phyloP scores from a whole-genome alignment of 1,140 invertebrate genomes.

The Manduca sexta region DNA sequence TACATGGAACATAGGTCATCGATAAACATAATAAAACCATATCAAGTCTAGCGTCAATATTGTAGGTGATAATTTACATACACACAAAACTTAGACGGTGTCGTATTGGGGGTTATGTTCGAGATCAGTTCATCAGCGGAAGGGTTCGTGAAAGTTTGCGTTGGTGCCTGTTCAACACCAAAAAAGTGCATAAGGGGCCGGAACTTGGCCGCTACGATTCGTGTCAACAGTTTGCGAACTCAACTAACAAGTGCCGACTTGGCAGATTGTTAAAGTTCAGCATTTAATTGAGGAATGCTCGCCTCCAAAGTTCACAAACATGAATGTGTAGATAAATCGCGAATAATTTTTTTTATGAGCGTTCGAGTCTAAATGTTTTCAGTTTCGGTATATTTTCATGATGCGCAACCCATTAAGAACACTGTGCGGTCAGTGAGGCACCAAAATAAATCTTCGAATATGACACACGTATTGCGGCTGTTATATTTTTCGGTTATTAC shows the following conservation, averaged over 20 bases:
- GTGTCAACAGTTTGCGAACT: slow-evolving; percentile 48
- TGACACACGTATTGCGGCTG: slow-evolving; percentile 8
- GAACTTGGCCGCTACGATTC: slow-evolving; percentile 33
- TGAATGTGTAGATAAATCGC: not conserved
- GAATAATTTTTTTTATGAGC: not conserved
- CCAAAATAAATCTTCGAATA: slow-evolving; percentile 26
- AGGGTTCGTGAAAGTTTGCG: slow-evolving; percentile 20
- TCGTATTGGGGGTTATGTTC: too few relatives aligned
- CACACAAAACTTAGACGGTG: too few relatives aligned
- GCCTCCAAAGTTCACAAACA: slow-evolving; percentile 3
- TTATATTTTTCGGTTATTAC: not conserved
- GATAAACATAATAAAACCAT: too few relatives aligned
- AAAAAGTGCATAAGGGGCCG: slow-evolving; percentile 43
- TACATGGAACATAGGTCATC: too few relatives aligned
- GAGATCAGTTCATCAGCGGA: slow-evolving; percentile 3
- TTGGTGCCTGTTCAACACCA: slow-evolving; percentile 25
- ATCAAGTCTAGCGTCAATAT: too few relatives aligned
- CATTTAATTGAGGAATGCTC: slow-evolving; percentile 22
- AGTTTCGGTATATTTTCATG: not conserved
- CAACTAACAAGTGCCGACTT: slow-evolving; percentile 40
- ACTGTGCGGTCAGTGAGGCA: slow-evolving; percentile 33
- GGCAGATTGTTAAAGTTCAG: slow-evolving; percentile 29
- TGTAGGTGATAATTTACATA: too few relatives aligned
- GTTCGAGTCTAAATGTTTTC: not conserved
- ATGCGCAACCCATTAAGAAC: slow-evolving; percentile 19